Conservation (phyloP, 2,113 vertebrate genomes). For the Paralichthys olivaceus region DNA sequence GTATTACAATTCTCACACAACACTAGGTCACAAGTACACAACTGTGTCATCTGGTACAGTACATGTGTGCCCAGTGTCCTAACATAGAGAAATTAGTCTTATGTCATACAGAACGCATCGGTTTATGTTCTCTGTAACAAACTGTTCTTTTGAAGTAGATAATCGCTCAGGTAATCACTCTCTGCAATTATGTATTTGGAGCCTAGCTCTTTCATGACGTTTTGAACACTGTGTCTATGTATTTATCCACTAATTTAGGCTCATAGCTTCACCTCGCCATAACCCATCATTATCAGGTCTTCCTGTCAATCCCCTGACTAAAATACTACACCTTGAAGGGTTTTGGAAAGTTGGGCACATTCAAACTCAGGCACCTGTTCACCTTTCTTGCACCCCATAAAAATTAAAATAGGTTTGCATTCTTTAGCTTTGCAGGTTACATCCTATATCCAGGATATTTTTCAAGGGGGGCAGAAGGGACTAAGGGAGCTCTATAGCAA, state of each 20-base stretch:
- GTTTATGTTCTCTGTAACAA: slow-evolving; percentile 7
- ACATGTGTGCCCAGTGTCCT: not conserved
- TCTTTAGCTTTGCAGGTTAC: slow-evolving; percentile 2
- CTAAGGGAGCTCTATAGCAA: not conserved
- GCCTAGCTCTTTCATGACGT: slow-evolving; percentile 39
- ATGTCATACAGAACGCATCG: not conserved
- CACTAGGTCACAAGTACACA: not conserved
- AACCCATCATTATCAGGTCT: slow-evolving; percentile 59
- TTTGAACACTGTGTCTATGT: slow-evolving; percentile 34
- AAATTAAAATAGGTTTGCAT: slow-evolving; percentile 21
- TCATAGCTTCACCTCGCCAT: slow-evolving; percentile 37
- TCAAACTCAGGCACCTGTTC: slow-evolving; percentile 38
- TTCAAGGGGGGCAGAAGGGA: not conserved
- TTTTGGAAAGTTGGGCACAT: slow-evolving; percentile 40
- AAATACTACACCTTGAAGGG: slow-evolving; percentile 32
- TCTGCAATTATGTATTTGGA: slow-evolving; percentile 51
- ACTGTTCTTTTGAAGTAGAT: slow-evolving; percentile 43
- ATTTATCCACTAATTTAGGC: slow-evolving; percentile 45
- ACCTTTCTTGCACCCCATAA: slow-evolving; percentile 15
- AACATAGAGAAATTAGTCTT: not conserved
- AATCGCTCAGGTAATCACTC: slow-evolving; percentile 35
- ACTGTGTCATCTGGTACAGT: too few species aligned
- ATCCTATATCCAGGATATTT: not conserved
- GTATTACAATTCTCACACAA: too few species aligned
- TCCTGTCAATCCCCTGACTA: slow-evolving; percentile 46